A percentile compares a stretch with the other conserved stretches of the same genome.
Evolutionary conservation across 2,113 vertebrate genomes (phyloP).

Genomic region (Sula dactylatra): DNA sequence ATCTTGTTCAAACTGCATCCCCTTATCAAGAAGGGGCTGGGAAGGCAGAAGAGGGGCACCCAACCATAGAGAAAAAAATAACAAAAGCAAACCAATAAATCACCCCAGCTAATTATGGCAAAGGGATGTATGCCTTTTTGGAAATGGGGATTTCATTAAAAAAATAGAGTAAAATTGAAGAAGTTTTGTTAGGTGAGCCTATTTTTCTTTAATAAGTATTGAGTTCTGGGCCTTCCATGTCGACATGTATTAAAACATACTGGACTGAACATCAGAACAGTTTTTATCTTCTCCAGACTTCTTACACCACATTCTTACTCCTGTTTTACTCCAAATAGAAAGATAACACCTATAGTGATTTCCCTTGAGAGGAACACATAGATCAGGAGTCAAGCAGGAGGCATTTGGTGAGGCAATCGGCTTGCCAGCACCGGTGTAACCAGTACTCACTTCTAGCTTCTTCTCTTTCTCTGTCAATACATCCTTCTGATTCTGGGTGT

Average conservation of each 20-base stretch:
- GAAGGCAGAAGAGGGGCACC: neutral
- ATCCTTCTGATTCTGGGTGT: conserved; percentile 94
- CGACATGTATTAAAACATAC: neutral
- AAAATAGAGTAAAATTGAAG: neutral
- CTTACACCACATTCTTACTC: accelerated
- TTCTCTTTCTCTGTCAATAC: conserved; percentile 92
- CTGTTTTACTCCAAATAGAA: neutral
- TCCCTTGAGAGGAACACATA: accelerated
- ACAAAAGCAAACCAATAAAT: neutral
- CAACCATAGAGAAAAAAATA: neutral
- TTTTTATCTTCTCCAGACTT: neutral
- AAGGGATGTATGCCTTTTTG: neutral
- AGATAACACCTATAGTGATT: neutral
- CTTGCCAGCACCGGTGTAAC: neutral
- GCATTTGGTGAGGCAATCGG: accelerated
- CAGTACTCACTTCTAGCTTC: conserved; percentile 87
- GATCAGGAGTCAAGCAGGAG: neutral
- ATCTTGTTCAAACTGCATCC: neutral
- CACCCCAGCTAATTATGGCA: neutral
- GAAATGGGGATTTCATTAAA: neutral
- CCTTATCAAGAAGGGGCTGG: neutral
- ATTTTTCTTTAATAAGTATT: neutral
- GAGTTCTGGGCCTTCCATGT: neutral
- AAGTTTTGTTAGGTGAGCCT: neutral
- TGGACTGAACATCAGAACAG: neutral